Evolutionary conservation across 2,888 invertebrate species (phyloP), one percentile per base, ranked within the genome.

Genomic region (Diarsia brunnea): DNA sequence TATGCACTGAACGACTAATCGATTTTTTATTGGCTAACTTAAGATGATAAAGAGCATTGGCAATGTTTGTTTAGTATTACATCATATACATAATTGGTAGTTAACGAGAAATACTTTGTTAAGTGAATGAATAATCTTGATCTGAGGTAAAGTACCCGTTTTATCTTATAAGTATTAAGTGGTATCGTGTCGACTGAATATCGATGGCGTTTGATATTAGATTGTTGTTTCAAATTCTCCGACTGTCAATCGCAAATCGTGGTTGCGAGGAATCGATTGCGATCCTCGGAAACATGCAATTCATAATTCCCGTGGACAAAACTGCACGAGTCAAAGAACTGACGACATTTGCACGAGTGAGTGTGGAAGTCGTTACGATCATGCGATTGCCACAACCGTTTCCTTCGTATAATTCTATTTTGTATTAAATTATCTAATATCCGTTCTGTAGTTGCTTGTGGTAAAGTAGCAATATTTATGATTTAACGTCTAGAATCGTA

Each of bases 31-130:
- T 78, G 58, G 47, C 71, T 81, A 75, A 64, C 58, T 83, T 69
- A 68, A 71, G 53, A 65, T 61, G 63, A 73, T 82, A 83, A 78
- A 80, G 73, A 58, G 75, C 58, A 75, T 75, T 82, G 31, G 91
- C 87, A 91, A 91, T 81, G 58, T 81, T 89, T 87, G 87, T 88
- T 87, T 81, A 69, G 60, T 88, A 89, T 91, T 91, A 88, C 91
- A 89, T 91, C 91, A 91, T 85, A 75, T 85, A 73, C 47, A 85
- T 87, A 87, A 84, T 87, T 85, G 58, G 53, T 67, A 60, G 19
- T 76, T 85, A 79, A 79, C 72, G 67, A 84, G 82, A 81, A 80
- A 73, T 65, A 66, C 65, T 73, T 71, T 63, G 67, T 67, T 51
- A 51, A 73, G n/a, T 64, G n/a, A n/a, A 61, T 69, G n/a, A 79